Percentiles rank a stretch among this genome's conserved stretches.
Evolutionary conservation across 2,888 invertebrate species (phyloP).

Genomic region (Junonia oenone): DNA sequence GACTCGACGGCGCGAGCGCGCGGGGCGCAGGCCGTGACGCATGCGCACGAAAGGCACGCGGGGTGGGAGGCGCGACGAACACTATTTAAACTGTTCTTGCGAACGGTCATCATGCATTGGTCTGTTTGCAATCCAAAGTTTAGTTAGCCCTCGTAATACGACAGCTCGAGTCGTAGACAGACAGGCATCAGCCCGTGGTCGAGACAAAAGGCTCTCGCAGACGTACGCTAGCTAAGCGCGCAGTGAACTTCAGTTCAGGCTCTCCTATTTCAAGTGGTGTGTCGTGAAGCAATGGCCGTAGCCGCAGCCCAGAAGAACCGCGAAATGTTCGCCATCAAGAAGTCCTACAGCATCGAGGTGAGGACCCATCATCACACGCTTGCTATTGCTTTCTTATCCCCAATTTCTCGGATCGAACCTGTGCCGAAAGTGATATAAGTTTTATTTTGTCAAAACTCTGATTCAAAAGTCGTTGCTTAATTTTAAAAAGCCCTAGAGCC

Average conservation of each 20-base stretch:
- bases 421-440: constrained; percentile 3
- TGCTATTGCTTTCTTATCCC: constrained; percentile 10
- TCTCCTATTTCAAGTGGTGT: constrained; percentile 70
- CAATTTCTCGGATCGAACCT: constrained; percentile 5
- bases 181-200: constrained; percentile 82
- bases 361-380: constrained; percentile 55
- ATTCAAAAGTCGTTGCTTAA: not conserved
- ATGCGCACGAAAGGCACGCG: constrained; percentile 79
- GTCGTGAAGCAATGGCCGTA: constrained; percentile 86
- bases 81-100: constrained; percentile 84
- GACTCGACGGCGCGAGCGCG: constrained; percentile 38
- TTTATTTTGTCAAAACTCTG: not conserved
- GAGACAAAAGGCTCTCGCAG: constrained; percentile 76
- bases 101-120: constrained; percentile 83
- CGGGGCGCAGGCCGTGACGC: constrained; percentile 73
- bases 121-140: constrained; percentile 84
- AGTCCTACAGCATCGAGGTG: constrained; percentile 98
- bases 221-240: constrained; percentile 76
- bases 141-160: constrained; percentile 80
- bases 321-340: constrained; percentile 98
- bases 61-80: constrained; percentile 78
- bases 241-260: constrained; percentile 77
- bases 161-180: constrained; percentile 77
- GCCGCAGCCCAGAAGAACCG: constrained; percentile 96
- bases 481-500: not conserved